Base-by-base conservation (phyloP, 1,140 invertebrate genomes). In the Trypoxylus dichotomus region DNA sequence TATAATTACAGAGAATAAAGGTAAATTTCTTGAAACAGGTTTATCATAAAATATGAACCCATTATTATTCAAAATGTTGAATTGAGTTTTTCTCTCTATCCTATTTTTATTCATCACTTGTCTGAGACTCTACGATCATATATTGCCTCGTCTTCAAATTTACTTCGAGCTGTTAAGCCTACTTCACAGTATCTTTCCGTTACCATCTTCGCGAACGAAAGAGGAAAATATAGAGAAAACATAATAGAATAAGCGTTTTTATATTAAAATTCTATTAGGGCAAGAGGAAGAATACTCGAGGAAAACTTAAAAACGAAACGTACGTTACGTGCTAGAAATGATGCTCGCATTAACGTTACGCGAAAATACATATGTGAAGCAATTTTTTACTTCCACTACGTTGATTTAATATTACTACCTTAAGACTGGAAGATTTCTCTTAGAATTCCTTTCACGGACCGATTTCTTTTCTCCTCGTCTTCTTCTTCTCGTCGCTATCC, bases 381-480 rank as follows among this genome's bases (percentile, higher is more conserved):
- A 68, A 68, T 68, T 68, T 68, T 25, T 68, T 68, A 68, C 24
- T 68, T 68, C 60, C 60, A 68, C 60, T 68, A 68, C 60, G 27
- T 24, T 68, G 60, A 68, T 29, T 68, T 68, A 68, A 68, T 68
- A 68, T 68, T 68, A 24, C 27, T 29, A 68, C 60, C 24, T 27
- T 24, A 68, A 68, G 60, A 27, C 27, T 27, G 15, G 24, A 29
- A 13, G 60, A 24, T 15, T 29, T 29, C 27, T 29, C 24, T 29
- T 29, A 27, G 7, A 29, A 68, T 68, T 68, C 27, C 15, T 11
- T 68, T 15, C 60, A 68, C 24, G 60, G 11, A 68, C 60, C 60
- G 27, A 68, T 68, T 68, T 27, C 13, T 24, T 24, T 68, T 15
- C 15, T 29, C 21, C 32, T 2, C 32, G 2, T 37, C 5, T 63